Evolutionary conservation across 37 sponge, comb jelly and placozoan species (phyloP), one percentile per base, ranked within the genome.

Genomic region (Cliona cf. orientalis): DNA sequence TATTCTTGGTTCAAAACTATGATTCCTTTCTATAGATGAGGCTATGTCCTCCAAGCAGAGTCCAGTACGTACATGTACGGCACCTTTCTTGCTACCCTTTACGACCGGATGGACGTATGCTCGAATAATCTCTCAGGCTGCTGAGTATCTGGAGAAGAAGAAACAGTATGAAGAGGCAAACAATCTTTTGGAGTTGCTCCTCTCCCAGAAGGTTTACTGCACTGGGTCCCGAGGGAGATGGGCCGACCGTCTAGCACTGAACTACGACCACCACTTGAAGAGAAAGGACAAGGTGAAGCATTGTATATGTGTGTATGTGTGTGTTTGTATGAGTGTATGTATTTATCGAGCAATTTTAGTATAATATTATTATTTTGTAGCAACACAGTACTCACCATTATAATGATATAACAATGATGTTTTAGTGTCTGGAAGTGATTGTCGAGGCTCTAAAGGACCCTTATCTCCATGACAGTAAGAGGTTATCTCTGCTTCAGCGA

Each of bases 161-260:
- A 53, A 83, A 9, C 28, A 56, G 57, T 91, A 95, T 40, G 33
- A 37, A n/a, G 63, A 71, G 29, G 95, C 93, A 12, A 70, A 68
- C 58, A 69, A 72, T 29, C 53, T 91, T 0, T 70, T 92, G 60
- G 70, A 76, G 58, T 33, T 39, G 0, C 90, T 95, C 2, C 74
- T 95, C 23, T 62, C 59, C 5, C 88, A 89, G 53, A 11, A 14
- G 0, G 58, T 73, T 19, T 89, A 57, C 42, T 62, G 89, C 46
- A 22, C 42, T 29, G 44, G 56, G 3, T 25, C n/a, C 0, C 46
- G 90, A 34, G 89, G 92, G 25, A 58, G 39, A 6, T 91, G 92
- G 95, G 88, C 72, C 74, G 95, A 95, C 33, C 69, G 95, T 58
- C 75, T 92, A 58, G 83, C 90, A 22, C 87, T 95, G n/a, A 89